phyloP scores from a whole-genome alignment of 2,113 vertebrate genomes.

The Sapayoa aenigma region DNA sequence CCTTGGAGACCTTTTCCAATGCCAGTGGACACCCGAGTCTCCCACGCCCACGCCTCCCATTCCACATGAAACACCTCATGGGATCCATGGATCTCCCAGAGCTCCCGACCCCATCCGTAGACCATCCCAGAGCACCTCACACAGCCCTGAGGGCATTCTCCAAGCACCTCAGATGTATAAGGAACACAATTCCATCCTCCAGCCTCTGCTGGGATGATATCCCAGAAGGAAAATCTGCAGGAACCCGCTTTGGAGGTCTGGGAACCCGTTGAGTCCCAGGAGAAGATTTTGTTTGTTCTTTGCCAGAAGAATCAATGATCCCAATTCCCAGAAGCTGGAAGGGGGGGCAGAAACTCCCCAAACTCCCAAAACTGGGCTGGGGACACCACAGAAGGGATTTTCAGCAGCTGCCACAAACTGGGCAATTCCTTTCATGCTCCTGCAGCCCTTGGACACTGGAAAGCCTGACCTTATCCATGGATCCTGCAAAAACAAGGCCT shows the following conservation, averaged over 20 bases:
- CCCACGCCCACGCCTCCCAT: background rate
- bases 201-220: background rate
- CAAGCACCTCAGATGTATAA: background rate
- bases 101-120: background rate
- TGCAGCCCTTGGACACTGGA: background rate
- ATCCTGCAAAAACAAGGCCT: background rate
- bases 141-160: background rate
- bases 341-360: background rate
- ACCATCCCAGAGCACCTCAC: background rate
- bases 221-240: background rate
- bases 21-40: background rate
- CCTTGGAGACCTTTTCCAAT: rapidly evolving
- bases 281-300: background rate
- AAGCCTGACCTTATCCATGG: background rate
- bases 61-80: rapidly evolving
- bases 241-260: background rate
- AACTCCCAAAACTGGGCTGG: background rate
- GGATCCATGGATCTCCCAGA: background rate
- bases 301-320: background rate
- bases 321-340: background rate
- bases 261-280: background rate
- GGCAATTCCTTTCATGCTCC: background rate
- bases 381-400: background rate
- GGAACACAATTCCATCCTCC: background rate
- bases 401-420: background rate